Evolutionary conservation across 2,888 invertebrate species (phyloP).

Genomic region (Erpobdella octoculata): DNA sequence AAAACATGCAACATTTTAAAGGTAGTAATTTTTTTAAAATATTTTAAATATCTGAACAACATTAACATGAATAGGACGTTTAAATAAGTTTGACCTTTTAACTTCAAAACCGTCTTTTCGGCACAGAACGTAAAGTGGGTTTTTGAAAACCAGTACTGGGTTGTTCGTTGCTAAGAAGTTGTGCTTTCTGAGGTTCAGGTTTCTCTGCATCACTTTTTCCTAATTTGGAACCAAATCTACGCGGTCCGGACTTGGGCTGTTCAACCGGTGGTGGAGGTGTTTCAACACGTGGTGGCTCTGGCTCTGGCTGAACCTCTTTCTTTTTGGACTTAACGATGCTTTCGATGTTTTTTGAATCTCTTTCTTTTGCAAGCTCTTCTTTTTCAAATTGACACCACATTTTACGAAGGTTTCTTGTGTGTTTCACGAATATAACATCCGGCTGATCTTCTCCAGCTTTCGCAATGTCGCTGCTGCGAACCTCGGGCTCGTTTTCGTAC

Average conservation of each 20-base stretch:
- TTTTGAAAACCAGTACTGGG: constrained; percentile 15
- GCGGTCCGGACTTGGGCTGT: constrained; percentile 15
- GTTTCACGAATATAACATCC: constrained; percentile 30
- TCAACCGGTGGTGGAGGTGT: constrained; percentile 22
- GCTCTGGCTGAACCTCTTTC: constrained; percentile 27
- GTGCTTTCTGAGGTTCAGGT: constrained; percentile 5
- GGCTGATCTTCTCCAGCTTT: constrained; percentile 29
- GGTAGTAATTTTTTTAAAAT: too few relatives aligned
- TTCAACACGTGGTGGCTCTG: constrained; percentile 14
- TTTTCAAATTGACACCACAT: constrained; percentile 34
- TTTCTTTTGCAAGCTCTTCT: constrained; percentile 26
- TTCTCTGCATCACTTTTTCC: constrained; percentile 7
- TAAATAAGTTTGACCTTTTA: background rate
- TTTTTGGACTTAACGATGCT: constrained; percentile 25
- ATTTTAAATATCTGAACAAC: too few relatives aligned
- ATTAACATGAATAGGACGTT: too few relatives aligned
- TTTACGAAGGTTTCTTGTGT: constrained; percentile 30
- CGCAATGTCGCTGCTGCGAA: constrained; percentile 25
- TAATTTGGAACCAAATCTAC: constrained; percentile 16
- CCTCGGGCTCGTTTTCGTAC: constrained; percentile 31
- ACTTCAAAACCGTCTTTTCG: constrained; percentile 15
- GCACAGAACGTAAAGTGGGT: constrained; percentile 3
- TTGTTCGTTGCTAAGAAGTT: background rate
- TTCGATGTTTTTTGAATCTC: constrained; percentile 21
- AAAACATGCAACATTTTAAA: too few relatives aligned